Percentiles rank a stretch among this genome's conserved stretches.
phyloP scores from a whole-genome alignment of 2,888 invertebrate species.

The Erpobdella octoculata region DNA sequence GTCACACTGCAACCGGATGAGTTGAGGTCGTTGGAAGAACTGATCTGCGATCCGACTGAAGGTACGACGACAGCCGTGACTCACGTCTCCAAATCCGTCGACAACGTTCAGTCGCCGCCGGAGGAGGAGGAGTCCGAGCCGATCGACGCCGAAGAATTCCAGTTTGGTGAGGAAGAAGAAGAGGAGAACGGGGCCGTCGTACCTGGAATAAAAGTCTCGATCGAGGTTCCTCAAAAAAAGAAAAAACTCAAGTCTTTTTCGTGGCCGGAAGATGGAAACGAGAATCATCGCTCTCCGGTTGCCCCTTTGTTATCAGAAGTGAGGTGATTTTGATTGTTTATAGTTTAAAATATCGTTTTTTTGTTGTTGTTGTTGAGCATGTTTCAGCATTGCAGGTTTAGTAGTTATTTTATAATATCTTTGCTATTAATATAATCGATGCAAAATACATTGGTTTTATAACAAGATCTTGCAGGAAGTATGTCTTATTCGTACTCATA shows the following conservation, averaged over 20 bases:
- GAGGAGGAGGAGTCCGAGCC: not conserved
- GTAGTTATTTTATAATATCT: too few species aligned
- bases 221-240: not conserved
- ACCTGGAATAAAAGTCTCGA: too few species aligned
- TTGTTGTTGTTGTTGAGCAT: too few species aligned
- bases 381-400: too few species aligned
- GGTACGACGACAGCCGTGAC: not conserved
- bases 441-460: too few species aligned
- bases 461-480: too few species aligned
- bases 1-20: constrained; percentile 79
- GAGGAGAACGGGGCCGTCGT: not conserved
- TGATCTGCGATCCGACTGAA: constrained; percentile 71
- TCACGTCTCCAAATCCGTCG: not conserved
- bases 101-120: not conserved
- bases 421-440: too few species aligned
- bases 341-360: too few species aligned
- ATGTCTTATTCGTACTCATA: too few species aligned
- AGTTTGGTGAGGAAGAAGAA: not conserved
- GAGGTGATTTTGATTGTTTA: too few species aligned
- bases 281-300: not conserved
- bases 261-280: not conserved
- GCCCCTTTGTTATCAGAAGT: not conserved
- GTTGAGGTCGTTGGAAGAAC: constrained; percentile 73
- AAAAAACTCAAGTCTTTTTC: not conserved
- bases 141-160: not conserved